Evolutionary conservation across 2,888 invertebrate genomes (phyloP).

Genomic region (Unio delphinus): DNA sequence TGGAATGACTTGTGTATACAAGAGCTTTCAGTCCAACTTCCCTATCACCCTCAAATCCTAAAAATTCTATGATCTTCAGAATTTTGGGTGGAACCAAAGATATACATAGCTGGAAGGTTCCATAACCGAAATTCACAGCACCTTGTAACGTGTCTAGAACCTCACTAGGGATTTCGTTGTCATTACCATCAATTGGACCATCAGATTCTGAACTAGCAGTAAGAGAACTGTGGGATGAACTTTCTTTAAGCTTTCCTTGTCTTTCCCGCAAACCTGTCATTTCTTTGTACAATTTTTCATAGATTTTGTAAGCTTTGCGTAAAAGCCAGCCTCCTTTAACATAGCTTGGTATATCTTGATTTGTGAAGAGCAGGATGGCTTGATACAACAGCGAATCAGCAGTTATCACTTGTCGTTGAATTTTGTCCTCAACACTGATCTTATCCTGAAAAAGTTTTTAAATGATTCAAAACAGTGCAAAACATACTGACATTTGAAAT

Average conservation of each 20-base stretch:
- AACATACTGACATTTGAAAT: conserved; percentile 4
- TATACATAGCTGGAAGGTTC: conserved; percentile 79
- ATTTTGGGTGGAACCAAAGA: conserved; percentile 78
- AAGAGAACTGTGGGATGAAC: conserved; percentile 18
- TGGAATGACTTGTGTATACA: conserved; percentile 76
- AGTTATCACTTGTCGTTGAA: conserved; percentile 79
- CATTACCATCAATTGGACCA: conserved; percentile 44
- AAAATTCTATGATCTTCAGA: conserved; percentile 76
- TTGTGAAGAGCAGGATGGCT: conserved; percentile 78
- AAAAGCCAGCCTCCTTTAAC: conserved; percentile 79
- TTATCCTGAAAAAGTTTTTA: conserved; percentile 15
- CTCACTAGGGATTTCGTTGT: conserved; percentile 52
- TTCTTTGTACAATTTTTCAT: conserved; percentile 78
- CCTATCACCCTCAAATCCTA: conserved; percentile 80
- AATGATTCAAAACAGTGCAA: no score
- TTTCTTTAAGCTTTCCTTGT: conserved; percentile 25
- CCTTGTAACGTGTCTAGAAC: conserved; percentile 78
- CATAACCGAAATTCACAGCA: conserved; percentile 81
- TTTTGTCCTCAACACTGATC: conserved; percentile 71
- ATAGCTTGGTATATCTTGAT: conserved; percentile 78
- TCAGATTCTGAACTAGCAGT: conserved; percentile 12
- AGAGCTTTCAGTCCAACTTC: conserved; percentile 76
- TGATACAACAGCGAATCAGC: conserved; percentile 80
- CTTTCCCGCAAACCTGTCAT: conserved; percentile 75
- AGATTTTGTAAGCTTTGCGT: conserved; percentile 81